Evolutionary conservation across 2,113 vertebrate genomes (phyloP).

Genomic region (Oncorhynchus gorbuscha): DNA sequence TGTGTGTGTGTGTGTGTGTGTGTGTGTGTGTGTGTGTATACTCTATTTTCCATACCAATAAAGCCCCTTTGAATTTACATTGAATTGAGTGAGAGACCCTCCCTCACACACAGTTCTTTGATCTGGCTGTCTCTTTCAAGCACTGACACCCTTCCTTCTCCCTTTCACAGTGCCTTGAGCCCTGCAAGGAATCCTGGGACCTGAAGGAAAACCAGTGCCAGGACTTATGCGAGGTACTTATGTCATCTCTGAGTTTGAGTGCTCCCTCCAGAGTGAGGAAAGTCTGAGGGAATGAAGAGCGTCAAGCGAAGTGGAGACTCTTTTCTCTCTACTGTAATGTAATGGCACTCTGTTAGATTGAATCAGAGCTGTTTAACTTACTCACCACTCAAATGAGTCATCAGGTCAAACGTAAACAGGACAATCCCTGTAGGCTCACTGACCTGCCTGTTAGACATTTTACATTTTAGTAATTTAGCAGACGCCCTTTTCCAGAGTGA

Average conservation of each 20-base stretch:
- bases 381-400: constrained; percentile 57
- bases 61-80: too few species aligned
- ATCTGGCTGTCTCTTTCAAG: constrained; percentile 50
- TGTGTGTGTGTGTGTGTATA: accelerated
- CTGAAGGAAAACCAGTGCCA: constrained; percentile 88
- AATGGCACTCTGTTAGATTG: constrained; percentile 34
- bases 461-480: too few species aligned
- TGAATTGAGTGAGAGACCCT: constrained; percentile 23
- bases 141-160: constrained; percentile 40
- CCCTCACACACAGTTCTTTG: constrained; percentile 52
- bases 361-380: constrained; percentile 56
- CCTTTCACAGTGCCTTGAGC: constrained; percentile 89
- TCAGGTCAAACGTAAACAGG: constrained; percentile 64
- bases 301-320: constrained; percentile 50
- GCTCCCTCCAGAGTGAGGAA: constrained; percentile 47
- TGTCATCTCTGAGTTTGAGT: constrained; percentile 51
- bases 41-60: too few species aligned
- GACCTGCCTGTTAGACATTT: constrained; percentile 27
- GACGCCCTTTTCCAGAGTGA: too few species aligned
- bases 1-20: too few species aligned
- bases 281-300: constrained; percentile 38
- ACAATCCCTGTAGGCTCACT: constrained; percentile 59
- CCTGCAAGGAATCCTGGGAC: constrained; percentile 94
- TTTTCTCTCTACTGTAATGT: constrained; percentile 21
- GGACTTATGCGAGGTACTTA: constrained; percentile 93